phyloP scores from a whole-genome alignment of 2,888 invertebrate genomes.

The Pelosia muscerda region DNA sequence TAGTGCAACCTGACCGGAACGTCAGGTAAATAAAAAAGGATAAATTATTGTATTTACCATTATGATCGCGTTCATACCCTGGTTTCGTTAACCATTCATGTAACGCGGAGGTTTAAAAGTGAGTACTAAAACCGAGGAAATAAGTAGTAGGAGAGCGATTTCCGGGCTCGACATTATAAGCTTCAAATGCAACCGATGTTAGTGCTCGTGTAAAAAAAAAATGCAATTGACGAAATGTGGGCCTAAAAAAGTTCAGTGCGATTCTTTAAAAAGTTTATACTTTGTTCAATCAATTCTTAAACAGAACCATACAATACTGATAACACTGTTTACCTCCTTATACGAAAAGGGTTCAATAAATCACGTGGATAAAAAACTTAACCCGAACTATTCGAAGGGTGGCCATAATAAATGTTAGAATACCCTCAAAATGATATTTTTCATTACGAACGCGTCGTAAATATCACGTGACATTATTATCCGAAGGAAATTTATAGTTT shows the following conservation, averaged over 20 bases:
- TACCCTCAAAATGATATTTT: constrained; percentile 50
- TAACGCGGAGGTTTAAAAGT: too few species aligned
- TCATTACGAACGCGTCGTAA: constrained; percentile 49
- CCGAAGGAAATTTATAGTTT: constrained; percentile 47
- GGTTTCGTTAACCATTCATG: too few species aligned
- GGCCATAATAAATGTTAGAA: constrained; percentile 43
- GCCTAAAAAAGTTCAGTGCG: too few species aligned
- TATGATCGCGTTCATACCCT: too few species aligned
- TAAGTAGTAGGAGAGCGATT: too few species aligned
- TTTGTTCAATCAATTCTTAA: not conserved
- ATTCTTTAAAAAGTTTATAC: not conserved
- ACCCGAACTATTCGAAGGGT: constrained; percentile 29
- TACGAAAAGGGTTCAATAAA: constrained; percentile 24
- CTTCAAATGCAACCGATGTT: too few species aligned
- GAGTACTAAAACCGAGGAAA: too few species aligned
- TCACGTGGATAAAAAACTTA: constrained; percentile 26
- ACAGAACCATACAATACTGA: not conserved
- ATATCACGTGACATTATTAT: constrained; percentile 52
- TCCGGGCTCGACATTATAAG: too few species aligned
- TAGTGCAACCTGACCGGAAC: too few species aligned
- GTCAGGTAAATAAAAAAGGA: too few species aligned
- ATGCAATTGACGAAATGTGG: not conserved
- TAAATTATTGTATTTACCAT: too few species aligned
- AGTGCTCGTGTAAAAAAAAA: too few species aligned
- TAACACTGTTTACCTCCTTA: not conserved